A percentile compares a stretch with the other conserved stretches of the same genome.
Conservation (phyloP, 2,797 vertebrate genomes). For the Paedocypris micromegethes region DNA sequence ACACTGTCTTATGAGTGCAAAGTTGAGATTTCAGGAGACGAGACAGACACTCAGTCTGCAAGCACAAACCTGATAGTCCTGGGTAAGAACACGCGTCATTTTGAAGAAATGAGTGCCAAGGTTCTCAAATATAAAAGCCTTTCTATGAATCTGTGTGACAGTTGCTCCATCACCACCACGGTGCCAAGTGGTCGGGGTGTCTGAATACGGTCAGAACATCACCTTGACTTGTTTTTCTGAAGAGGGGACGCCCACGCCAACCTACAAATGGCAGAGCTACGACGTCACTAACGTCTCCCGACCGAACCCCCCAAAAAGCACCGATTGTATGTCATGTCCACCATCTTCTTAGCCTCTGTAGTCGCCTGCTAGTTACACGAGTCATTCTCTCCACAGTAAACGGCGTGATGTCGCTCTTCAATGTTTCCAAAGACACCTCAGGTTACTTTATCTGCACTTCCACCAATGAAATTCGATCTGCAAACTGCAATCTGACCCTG, state of each 20-base stretch:
- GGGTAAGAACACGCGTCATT: constrained; percentile 55
- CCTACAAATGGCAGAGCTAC: constrained; percentile 74
- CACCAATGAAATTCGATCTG: constrained; percentile 63
- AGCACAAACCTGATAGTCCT: constrained; percentile 54
- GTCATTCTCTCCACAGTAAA: constrained; percentile 49
- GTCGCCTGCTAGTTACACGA: background rate
- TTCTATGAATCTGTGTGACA: constrained; percentile 46
- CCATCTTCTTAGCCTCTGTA: background rate
- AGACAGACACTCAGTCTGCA: background rate
- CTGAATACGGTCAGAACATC: constrained; percentile 74
- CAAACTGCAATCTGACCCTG: constrained; percentile 79
- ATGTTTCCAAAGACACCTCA: constrained; percentile 73
- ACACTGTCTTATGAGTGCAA: constrained; percentile 55
- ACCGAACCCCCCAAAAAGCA: constrained; percentile 30
- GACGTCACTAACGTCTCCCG: constrained; percentile 37
- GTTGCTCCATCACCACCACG: constrained; percentile 79
- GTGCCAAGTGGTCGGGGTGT: constrained; percentile 70
- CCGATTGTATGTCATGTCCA: constrained; percentile 53
- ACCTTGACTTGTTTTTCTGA: constrained; percentile 76
- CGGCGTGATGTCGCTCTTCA: constrained; percentile 72
- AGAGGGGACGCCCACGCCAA: constrained; percentile 78
- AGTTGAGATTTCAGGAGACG: constrained; percentile 32
- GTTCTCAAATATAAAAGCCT: background rate
- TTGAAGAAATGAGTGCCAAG: background rate
- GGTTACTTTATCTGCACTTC: constrained; percentile 82